phyloP scores from a whole-genome alignment of 2,888 invertebrate species.

The Netelia virgata region DNA sequence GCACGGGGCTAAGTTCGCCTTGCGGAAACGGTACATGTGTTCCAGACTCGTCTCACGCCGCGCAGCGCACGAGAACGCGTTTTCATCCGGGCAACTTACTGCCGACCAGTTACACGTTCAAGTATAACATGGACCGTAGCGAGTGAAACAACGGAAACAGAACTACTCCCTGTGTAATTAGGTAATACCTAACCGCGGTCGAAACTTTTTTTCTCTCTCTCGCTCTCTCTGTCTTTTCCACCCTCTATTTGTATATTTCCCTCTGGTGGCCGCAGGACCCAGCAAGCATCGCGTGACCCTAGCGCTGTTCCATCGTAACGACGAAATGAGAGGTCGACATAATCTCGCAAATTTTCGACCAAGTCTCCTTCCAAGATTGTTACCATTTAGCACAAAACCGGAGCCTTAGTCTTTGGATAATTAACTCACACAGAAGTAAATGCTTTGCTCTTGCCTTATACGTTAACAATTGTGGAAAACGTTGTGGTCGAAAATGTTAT shows the following conservation, averaged over 20 bases:
- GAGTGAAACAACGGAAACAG: background rate
- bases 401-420: no score
- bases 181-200: slow-evolving; percentile 2
- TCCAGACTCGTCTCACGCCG: slow-evolving; percentile 22
- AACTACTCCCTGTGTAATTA: background rate
- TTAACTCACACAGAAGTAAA: no score
- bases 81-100: background rate
- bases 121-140: background rate
- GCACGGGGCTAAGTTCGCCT: slow-evolving; percentile 15
- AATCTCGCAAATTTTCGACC: background rate
- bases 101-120: background rate
- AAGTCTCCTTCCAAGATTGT: no score
- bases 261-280: background rate
- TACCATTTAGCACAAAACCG: no score
- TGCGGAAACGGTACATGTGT: slow-evolving; percentile 46
- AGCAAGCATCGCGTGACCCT: background rate
- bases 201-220: slow-evolving; percentile 6
- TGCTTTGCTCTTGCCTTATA: no score
- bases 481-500: no score
- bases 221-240: slow-evolving; percentile 2
- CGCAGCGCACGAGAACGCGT: background rate
- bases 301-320: background rate
- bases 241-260: background rate
- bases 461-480: no score
- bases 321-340: background rate